Percentiles rank a stretch among this genome's conserved stretches.
phyloP scores from a whole-genome alignment of 2,888 invertebrate species.

The Onchidella celtica region DNA sequence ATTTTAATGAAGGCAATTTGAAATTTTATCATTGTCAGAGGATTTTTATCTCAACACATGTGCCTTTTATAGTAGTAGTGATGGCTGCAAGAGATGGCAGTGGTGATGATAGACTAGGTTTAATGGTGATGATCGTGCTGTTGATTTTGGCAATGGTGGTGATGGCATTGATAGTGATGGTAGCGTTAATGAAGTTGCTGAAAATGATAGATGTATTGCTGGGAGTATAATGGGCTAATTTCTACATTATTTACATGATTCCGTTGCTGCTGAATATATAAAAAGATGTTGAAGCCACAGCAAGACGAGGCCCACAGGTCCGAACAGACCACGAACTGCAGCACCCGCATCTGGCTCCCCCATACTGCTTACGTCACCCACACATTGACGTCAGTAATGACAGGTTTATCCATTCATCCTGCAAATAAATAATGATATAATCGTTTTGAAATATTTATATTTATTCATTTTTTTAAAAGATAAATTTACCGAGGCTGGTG shows the following conservation, averaged over 20 bases:
- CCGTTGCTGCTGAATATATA: background rate
- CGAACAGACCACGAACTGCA: background rate
- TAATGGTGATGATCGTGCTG: too few relatives aligned
- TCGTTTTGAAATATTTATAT: too few relatives aligned
- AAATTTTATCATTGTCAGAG: too few relatives aligned
- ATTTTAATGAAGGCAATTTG: too few relatives aligned
- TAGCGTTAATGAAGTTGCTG: too few relatives aligned
- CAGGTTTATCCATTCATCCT: background rate
- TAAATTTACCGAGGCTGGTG: too few relatives aligned
- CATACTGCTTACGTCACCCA: slow-evolving; percentile 1
- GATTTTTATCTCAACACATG: too few relatives aligned
- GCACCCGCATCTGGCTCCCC: background rate
- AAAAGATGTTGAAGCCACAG: background rate
- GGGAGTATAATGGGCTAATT: background rate
- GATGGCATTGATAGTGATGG: background rate
- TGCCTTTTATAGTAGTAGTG: too few relatives aligned
- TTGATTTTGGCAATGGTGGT: background rate
- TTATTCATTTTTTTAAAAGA: too few relatives aligned
- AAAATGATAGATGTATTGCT: background rate
- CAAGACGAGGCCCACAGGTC: background rate
- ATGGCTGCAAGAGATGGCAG: too few relatives aligned
- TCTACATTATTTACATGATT: background rate
- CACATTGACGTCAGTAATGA: background rate
- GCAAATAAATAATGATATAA: background rate
- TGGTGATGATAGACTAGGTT: too few relatives aligned